Evolutionary conservation across 1,140 invertebrate species (phyloP), one percentile per base, ranked within the genome.

Genomic region (Rhagoletis pomonella): DNA sequence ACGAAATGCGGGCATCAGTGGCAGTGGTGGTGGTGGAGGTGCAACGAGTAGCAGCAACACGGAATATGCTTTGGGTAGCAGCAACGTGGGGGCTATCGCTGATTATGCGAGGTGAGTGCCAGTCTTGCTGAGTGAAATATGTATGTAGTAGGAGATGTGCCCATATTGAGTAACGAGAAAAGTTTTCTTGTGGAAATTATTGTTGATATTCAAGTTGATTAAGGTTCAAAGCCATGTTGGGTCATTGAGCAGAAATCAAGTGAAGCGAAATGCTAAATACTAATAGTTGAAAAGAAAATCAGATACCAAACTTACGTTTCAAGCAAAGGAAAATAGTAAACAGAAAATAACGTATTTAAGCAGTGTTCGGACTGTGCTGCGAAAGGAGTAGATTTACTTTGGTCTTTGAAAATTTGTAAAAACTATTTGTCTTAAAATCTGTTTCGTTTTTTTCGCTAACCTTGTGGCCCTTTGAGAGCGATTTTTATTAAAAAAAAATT

Each of bases 1-100:
- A 91, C 90, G 91, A 89, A 92, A 92, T 86, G 64, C 69, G 55
- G 85, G 55, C 59, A 88, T 7, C 65, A 86, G 55, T 60, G 85
- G 9, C 5, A 60, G 17, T 19, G 58, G 58, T 19, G 9, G 44
- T 14, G n/a, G 12, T 14, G 14, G 39, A 4, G 39, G 10, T 47
- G 14, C 1, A 0, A 29, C 10, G 39, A 55, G 59, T 5, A 29
- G 42, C 29, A 29, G 64, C 44, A 81, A 81, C 7, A 42, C 44
- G 55, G 55, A 29, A 29, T 0, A 29, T 29, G 29, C 29, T 29
- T 29, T 12, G 39, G 81, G 73, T 5, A 29, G 42, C 29, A 29
- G 64, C 44, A 81, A 81, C 7, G 59, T 62, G 55, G 55, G 81
- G 58, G 44, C 84, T 73, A 77, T 67, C 17, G 50, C 84, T 67